Base-by-base conservation (phyloP, 2,113 vertebrate genomes). In the Forbesichthys agassizii region DNA sequence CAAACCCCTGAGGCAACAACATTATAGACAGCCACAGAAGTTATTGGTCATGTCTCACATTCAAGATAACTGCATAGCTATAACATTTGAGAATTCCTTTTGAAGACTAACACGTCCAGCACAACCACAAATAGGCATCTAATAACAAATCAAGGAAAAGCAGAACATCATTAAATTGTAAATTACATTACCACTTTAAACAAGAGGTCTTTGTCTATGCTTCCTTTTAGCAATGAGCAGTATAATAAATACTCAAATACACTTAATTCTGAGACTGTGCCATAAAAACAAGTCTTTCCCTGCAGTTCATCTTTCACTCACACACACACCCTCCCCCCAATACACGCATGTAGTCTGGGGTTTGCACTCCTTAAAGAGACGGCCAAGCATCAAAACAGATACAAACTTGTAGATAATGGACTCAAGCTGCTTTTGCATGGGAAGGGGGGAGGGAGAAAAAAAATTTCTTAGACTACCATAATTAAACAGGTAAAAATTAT, bases 11-110 rank as follows among this genome's bases (percentile, higher is more conserved):
- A 65, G 13, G 42, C 70, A 55, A 6, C 3, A 52, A 68, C 71
- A 67, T 78, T 70, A 84, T 2, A 46, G 71, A 80, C 1, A 53
- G 33, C 69, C 69, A 73, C 53, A 69, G 61, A 77, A 77, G 63
- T 52, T 63, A 58, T 53, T 46, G 33, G n/a, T 64, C n/a, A 79
- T 64, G 84, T 83, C 55, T 80, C 88, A 92, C 90, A 91, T 90
- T 92, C 90, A 91, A 86, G 86, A 90, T 33, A 85, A 90, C 88
- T 91, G 90, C 91, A 92, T 92, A 92, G 91, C 86, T 83, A 88
- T 71, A 79, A 83, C 5, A 71, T 84, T 80, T 75, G 64, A 86
- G 77, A 80, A 72, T 71, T 80, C 67, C 65, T 81, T 81, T 66
- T 71, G 54, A 60, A 66, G 42, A 82, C 60, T 77, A 75, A 78